Evolutionary conservation across 1,140 invertebrate species (phyloP), one percentile per base, ranked within the genome.

Genomic region (Drosophila nigromelanica): DNA sequence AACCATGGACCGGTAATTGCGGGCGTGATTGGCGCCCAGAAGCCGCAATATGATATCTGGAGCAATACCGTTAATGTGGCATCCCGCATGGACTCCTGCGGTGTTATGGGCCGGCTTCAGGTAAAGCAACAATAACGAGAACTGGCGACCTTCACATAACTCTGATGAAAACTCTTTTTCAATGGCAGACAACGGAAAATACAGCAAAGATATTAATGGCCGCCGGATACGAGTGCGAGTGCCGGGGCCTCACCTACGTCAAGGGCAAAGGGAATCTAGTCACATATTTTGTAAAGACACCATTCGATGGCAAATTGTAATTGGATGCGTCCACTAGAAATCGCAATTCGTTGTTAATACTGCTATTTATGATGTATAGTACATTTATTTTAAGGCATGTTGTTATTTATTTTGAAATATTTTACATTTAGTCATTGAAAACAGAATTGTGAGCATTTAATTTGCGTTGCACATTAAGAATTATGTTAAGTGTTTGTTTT

Each of bases 11-110:
- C 98, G 0, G 97, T 99, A 3, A 98, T 99, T 87, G 97, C 97
- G 0, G 97, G 96, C 0, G 96, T 99, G 10, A 97, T 99, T 21
- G 98, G 98, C 0, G 98, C 98, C 0, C 97, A 98, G 90, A 99
- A 99, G 90, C 98, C 98, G 0, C 98, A 99, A 85, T 99, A 99
- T 92, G 98, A 99, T 82, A 99, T 97, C 78, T 99, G 98, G 98
- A 98, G 98, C 3, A 99, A 99, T 92, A 98, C 98, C 0, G 98
- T 99, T 0, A 99, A 99, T 92, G 98, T 99, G 5, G 96, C 96
- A 1, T 98, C 97, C 7, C 93, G 98, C 30, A 99, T 99, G 98
- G 98, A 99, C 91, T 98, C 97, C 74, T 98, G 97, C 67, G 98
- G 98, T 0, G 93, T 96, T 73, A 97, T 98, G 94, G 97, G 97